Evolutionary conservation across 2,797 vertebrate genomes (phyloP), one percentile per base, ranked within the genome.

Genomic region (Rhinichthys osculus): DNA sequence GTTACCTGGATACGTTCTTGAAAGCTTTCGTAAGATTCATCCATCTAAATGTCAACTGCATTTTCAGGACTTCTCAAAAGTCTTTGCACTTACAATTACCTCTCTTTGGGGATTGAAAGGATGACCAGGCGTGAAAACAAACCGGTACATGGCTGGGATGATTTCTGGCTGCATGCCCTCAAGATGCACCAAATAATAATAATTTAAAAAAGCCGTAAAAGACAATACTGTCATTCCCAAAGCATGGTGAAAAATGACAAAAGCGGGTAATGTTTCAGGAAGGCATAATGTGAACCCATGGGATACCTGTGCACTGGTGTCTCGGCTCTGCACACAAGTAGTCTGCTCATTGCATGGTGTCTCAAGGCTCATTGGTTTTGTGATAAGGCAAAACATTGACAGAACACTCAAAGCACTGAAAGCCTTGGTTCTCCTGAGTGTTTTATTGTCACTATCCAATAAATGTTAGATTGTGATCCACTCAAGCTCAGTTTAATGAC

Each of bases 361-460:
- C 83, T 85, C 74, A 85, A 82, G 83, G 59, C 80, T 87, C 42
- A 66, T 66, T 89, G 80, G 84, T 77, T 83, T 83, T 85, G 76
- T 83, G 80, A 87, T 82, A 89, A 66, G 81, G 35, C 38, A 74
- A 69, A 76, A 66, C 69, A 80, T 30, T 76, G 80, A 85, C 44
- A 83, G 70, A 76, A 85, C 52, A 83, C 77, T 83, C 62, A 82
- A 69, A 57, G 33, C 79, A 33, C 79, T 78, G n/a, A 59, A 82
- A 87, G 72, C 57, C 80, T 66, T 4, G 42, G 57, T 66, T 81
- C 83, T 87, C 87, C 54, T 21, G 79, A 72, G 83, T 74, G 44
- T 85, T 85, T 82, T 82, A 72, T 82, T 76, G 66, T 77, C 87
- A 78, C 78, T 33, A 69, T 82, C 78, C 66, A 82, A 67, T 87